A percentile compares a stretch with the other conserved stretches of the same genome.
Evolutionary conservation across 2,113 vertebrate species (phyloP).

Genomic region (Halichoeres trimaculatus): DNA sequence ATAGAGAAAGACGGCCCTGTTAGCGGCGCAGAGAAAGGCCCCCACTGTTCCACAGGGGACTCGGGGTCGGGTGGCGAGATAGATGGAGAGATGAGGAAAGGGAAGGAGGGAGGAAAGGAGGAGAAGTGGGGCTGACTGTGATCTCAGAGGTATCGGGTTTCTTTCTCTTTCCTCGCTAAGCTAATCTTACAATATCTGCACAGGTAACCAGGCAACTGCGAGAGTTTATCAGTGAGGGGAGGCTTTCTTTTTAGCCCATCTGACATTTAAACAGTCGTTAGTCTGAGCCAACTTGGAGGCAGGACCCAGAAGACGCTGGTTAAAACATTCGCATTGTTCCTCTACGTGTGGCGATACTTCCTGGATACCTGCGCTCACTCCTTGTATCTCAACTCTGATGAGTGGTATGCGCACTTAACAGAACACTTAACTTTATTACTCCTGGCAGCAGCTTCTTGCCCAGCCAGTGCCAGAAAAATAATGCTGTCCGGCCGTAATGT

Average conservation of each 20-base stretch:
- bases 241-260: slow-evolving; percentile 55
- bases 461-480: slow-evolving; percentile 62
- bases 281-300: slow-evolving; percentile 59
- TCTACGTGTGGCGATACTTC: background rate
- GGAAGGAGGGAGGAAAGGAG: background rate
- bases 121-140: slow-evolving; percentile 56
- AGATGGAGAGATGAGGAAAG: background rate
- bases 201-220: slow-evolving; percentile 82
- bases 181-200: slow-evolving; percentile 57
- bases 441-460: slow-evolving; percentile 60
- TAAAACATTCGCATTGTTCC: slow-evolving; percentile 5
- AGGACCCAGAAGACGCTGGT: slow-evolving; percentile 22
- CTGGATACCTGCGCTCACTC: slow-evolving; percentile 2
- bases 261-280: slow-evolving; percentile 80
- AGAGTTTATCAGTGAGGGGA: slow-evolving; percentile 61
- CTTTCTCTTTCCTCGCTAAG: slow-evolving; percentile 49
- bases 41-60: slow-evolving; percentile 74
- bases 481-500: slow-evolving; percentile 59
- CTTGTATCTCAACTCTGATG: slow-evolving; percentile 45
- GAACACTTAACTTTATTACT: slow-evolving; percentile 73
- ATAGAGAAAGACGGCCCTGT: slow-evolving; percentile 82
- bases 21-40: slow-evolving; percentile 76
- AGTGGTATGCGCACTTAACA: slow-evolving; percentile 57
- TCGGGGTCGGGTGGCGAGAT: slow-evolving; percentile 42
- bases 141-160: slow-evolving; percentile 74